These are phyloP conservation scores for Acromyrmex echinatior DNA, from an alignment of 1,140 invertebrate genomes.

Conservation along the genomic window DNA sequence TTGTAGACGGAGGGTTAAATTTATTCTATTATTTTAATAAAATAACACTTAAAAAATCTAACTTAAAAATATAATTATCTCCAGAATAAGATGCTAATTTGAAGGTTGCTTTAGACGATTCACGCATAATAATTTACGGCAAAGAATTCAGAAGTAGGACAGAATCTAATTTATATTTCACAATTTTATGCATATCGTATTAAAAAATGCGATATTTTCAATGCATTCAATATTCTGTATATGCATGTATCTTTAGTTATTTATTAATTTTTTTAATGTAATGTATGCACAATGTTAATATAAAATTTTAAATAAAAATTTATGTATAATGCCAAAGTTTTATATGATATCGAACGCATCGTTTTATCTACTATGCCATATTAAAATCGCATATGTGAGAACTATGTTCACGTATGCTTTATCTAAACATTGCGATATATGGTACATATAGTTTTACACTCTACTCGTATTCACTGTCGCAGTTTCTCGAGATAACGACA, in stretches of 20 bases:
- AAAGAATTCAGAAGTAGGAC: background rate
- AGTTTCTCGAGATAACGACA: constrained; percentile 36
- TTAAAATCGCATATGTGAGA: background rate
- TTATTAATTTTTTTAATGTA: background rate
- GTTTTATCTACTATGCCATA: background rate
- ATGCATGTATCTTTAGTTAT: background rate
- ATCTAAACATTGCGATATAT: background rate
- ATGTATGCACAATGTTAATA: background rate
- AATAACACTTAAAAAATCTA: no score
- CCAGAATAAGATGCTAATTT: background rate
- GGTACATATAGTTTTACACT: background rate
- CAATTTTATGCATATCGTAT: background rate
- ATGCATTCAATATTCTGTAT: background rate
- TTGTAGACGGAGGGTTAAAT: no score
- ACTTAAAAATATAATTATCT: no score
- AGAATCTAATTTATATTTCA: background rate
- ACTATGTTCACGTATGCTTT: background rate
- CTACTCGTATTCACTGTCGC: background rate
- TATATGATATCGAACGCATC: background rate
- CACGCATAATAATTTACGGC: background rate
- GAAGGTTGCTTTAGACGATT: background rate
- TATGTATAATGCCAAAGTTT: background rate
- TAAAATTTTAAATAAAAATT: background rate
- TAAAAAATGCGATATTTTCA: background rate
- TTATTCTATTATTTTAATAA: no score